Evolutionary conservation across 2,797 vertebrate species (phyloP).

Genomic region (Sebastes jordani): DNA sequence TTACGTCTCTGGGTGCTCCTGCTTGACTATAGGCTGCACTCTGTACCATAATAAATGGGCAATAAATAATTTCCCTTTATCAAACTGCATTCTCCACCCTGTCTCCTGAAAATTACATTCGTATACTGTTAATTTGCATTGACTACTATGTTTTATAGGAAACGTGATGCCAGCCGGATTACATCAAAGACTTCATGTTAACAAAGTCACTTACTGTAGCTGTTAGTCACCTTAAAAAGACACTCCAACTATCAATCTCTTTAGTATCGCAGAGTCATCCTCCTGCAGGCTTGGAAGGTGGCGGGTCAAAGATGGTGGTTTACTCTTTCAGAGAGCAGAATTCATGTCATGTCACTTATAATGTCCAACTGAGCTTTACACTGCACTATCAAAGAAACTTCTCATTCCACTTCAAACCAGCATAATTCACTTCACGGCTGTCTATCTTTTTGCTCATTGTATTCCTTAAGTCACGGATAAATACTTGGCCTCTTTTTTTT

Average conservation of each 20-base stretch:
- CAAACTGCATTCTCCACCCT: not conserved
- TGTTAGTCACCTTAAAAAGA: not conserved
- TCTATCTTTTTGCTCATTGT: not conserved
- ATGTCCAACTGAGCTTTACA: not conserved
- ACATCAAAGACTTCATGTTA: not conserved
- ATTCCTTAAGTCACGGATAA: not conserved
- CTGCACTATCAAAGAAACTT: not conserved
- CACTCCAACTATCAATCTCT: not conserved
- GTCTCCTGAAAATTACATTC: not conserved
- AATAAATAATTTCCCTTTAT: not conserved
- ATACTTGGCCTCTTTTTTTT: not conserved
- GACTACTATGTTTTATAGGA: not conserved
- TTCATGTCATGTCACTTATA: no score
- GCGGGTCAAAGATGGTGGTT: not conserved
- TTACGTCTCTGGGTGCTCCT: not conserved
- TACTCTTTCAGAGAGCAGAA: fast-evolving
- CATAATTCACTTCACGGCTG: not conserved
- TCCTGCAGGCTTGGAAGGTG: not conserved
- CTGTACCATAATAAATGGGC: not conserved
- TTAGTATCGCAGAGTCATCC: not conserved
- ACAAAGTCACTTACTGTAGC: not conserved
- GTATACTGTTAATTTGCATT: not conserved
- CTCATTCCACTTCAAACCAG: not conserved
- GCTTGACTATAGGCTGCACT: not conserved
- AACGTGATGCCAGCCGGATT: not conserved